A percentile compares a stretch with the other conserved stretches of the same genome.
These are phyloP conservation scores for Bicyclus anynana DNA, from an alignment of 1,140 invertebrate species.

Conservation along the genomic window DNA sequence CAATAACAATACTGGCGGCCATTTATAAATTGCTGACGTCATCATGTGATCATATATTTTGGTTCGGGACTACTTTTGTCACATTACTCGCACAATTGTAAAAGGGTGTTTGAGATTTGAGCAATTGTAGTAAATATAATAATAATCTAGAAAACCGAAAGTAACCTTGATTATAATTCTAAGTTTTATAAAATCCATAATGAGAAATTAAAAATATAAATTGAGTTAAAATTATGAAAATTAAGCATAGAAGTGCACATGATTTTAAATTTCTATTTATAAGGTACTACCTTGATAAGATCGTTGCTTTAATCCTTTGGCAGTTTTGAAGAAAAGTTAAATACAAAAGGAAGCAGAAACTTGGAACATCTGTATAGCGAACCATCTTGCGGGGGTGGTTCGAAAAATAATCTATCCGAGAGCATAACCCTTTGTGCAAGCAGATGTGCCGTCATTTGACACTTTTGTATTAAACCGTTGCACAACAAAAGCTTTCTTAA, in stretches of 20 bases:
- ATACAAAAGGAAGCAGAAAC: constrained; percentile 22
- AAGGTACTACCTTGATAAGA: constrained; percentile 3
- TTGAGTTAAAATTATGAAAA: too few relatives aligned
- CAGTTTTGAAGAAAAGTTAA: constrained; percentile 23
- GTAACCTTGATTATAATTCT: too few relatives aligned
- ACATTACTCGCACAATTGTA: constrained; percentile 31
- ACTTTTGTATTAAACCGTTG: constrained; percentile 77
- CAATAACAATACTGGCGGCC: constrained; percentile 62
- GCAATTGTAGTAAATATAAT: neutral
- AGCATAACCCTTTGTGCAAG: constrained; percentile 71
- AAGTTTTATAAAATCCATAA: too few relatives aligned
- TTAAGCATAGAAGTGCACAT: constrained; percentile 11
- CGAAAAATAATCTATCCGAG: constrained; percentile 74
- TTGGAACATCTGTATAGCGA: constrained; percentile 72
- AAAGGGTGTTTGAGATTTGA: constrained; percentile 40
- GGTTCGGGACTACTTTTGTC: constrained; percentile 50
- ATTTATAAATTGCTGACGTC: constrained; percentile 58
- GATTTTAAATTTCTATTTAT: neutral
- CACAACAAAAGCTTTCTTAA: constrained; percentile 76
- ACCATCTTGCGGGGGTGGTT: constrained; percentile 72
- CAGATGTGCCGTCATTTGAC: constrained; percentile 77
- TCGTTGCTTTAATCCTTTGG: constrained; percentile 14
- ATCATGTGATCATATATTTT: constrained; percentile 63
- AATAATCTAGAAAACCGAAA: neutral
- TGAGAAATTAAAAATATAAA: too few relatives aligned